A percentile compares a stretch with the other conserved stretches of the same genome.
Evolutionary conservation across 2,797 vertebrate species (phyloP).

Genomic region (Xerus rutilus): DNA sequence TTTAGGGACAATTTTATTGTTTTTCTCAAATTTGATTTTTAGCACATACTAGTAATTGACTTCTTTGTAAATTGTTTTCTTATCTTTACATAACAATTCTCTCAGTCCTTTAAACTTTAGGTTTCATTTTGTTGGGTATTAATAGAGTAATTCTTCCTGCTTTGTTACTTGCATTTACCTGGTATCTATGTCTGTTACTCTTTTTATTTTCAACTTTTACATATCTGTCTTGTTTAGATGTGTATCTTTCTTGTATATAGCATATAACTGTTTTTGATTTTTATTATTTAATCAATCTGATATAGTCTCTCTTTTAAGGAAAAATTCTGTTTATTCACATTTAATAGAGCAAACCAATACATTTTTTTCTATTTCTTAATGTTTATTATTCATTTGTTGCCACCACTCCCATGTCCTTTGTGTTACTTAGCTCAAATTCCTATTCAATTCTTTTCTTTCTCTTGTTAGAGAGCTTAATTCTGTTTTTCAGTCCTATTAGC

Average conservation of each 20-base stretch:
- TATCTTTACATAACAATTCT: neutral
- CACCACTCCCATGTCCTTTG: neutral
- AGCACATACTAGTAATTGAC: neutral
- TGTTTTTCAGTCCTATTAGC: neutral
- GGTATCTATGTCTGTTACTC: neutral
- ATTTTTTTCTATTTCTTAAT: neutral
- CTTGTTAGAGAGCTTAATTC: neutral
- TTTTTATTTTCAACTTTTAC: neutral
- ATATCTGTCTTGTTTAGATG: neutral
- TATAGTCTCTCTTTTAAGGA: neutral
- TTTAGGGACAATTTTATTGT: neutral
- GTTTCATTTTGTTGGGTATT: neutral
- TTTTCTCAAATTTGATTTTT: neutral
- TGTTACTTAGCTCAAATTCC: neutral
- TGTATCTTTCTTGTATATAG: neutral
- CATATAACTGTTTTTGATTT: neutral
- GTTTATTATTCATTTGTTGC: neutral
- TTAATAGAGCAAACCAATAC: neutral
- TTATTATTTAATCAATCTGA: neutral
- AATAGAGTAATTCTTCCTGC: neutral
- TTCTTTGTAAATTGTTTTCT: neutral
- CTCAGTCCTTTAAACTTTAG: neutral
- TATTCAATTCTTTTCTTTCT: neutral
- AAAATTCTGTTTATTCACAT: neutral
- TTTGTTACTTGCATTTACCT: neutral